Base-by-base conservation (phyloP, 23 tunicate genomes). In the Aplidium turbinatum region DNA sequence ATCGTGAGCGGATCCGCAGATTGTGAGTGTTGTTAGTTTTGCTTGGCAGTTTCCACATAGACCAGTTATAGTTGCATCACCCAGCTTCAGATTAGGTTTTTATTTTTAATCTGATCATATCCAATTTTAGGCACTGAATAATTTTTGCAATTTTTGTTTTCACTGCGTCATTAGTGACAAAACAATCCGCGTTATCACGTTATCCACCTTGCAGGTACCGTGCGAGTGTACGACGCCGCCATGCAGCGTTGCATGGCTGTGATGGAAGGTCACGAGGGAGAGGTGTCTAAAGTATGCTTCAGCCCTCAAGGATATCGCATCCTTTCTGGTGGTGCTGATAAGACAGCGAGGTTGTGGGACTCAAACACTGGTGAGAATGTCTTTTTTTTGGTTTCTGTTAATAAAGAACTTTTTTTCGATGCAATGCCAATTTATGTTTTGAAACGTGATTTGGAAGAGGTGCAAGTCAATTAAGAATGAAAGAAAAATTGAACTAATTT, bases 211-310 rank as follows among this genome's bases (percentile, higher is more conserved):
- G 48, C 60, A 91, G 97, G 86, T 35, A 91, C 97, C 4, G 86
- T 58, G 25, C 71, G 97, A 29, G 38, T 83, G 2, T 91, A 79
- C 38, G 94, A 94, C 66, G 85, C 82, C 42, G 78, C 79, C 1
- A 87, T 86, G 0, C 93, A 94, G 74, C 63, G 69, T 51, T 70
- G 81, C 50, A 42, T 82, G 33, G 60, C 73, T 36, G 87, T 81
- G n/a, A 50, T 94, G 9, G 99, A 94, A 56, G 99, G 94, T 1
- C 99, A 94, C 46, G 99, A 87, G 5, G 94, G 88, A 0, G 99
- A 94, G 82, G 91, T 94, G 11, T 94, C 99, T 45, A 94, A 87
- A 73, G 87, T 94, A 18, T 82, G 85, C 51, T 94, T 94, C 56
- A 87, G 72, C 56, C 95, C 99, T 1, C 93, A 78, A 68, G 99